Evolutionary conservation across 2,797 vertebrate genomes (phyloP).

Genomic region (Parauchenoglanis punctatus): DNA sequence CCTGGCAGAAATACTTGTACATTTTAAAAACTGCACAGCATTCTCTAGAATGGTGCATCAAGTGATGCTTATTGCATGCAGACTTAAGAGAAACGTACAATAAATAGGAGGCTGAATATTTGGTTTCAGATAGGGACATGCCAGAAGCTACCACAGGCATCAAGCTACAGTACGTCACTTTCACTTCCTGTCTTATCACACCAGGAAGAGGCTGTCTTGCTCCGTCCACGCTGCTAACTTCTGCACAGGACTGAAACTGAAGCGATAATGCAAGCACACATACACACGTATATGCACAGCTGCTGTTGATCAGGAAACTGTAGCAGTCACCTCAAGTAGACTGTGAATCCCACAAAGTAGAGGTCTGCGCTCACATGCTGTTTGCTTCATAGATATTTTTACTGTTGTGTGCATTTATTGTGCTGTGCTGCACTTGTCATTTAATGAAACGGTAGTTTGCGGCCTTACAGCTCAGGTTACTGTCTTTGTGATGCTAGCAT

Average conservation of each 20-base stretch:
- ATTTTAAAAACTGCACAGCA: background rate
- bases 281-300: background rate
- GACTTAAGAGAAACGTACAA: background rate
- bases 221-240: background rate
- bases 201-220: constrained; percentile 20
- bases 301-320: constrained; percentile 28
- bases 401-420: background rate
- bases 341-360: background rate
- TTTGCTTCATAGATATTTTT: background rate
- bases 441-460: background rate
- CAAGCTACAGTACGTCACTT: constrained; percentile 11
- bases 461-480: background rate
- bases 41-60: background rate
- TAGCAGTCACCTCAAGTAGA: constrained; percentile 9
- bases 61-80: too few relatives aligned
- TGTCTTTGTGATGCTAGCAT: background rate
- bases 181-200: constrained; percentile 42
- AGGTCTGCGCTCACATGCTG: background rate
- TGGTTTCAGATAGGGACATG: background rate
- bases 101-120: too few relatives aligned
- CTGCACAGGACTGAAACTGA: constrained; percentile 16
- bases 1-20: background rate
- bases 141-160: background rate
- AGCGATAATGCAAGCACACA: background rate
- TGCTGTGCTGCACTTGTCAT: background rate